Evolutionary conservation across 37 sponge, comb jelly and placozoan genomes (phyloP), one percentile per base, ranked within the genome.

Genomic region (Eunapius fragilis): DNA sequence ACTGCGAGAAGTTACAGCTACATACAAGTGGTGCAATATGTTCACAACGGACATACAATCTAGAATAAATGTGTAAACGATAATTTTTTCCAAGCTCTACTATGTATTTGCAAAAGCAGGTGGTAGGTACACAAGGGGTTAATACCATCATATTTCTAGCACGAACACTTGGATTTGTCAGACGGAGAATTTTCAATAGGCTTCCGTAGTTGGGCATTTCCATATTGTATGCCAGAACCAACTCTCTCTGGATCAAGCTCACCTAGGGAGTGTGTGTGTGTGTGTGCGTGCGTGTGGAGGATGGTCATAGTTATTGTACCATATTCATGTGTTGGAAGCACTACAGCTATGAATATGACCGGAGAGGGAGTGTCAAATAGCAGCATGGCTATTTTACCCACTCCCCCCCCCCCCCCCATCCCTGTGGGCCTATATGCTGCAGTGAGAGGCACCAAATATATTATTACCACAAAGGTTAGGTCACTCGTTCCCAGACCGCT

Each of bases 141-240:
- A 45, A 11, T 45, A n/a, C n/a, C n/a, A 41, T 6, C 14, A 17
- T 4, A 58, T 19, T 58, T 58, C 58, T 58, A 58, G 58, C 58
- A 58, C 58, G 58, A 11, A 58, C 58, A 58, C 58, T 58, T 58
- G 58, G 58, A 58, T 58, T 10, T 10, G 58, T 58, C 22, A 17
- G 58, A 10, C 14, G 58, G 58, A 19, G 58, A 19, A 1, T 19
- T 58, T 58, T 58, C 58, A 58, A 58, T 17, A 17, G 58, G 58
- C 38, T 84, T 95, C 71, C 93, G 82, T 70, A 97, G 78, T 37
- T 91, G 91, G 7, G 90, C 93, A 77, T 97, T 95, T 35, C 99
- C 99, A 88, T 96, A 99, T 71, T 99, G 99, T 37, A 99, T 99
- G 2, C 99, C 99, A 80, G 98, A 95, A 0, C 99, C 99, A 74